Conservation (phyloP, 1,140 invertebrate species). For the Panagrolaimus sp. region DNA sequence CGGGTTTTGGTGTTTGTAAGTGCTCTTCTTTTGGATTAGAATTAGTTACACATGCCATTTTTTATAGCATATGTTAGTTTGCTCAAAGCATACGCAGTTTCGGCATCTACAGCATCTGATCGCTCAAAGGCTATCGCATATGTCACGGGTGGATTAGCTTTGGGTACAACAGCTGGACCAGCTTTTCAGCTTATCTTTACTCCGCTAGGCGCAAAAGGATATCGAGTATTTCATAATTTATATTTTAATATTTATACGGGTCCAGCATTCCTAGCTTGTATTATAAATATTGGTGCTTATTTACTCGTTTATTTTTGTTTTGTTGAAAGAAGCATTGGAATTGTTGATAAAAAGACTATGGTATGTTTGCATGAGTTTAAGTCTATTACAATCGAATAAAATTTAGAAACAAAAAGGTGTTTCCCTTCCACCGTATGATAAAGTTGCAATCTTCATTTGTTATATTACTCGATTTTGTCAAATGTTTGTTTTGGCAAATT, state of each 20-base stretch:
- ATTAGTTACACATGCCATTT: constrained; percentile 14
- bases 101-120: constrained; percentile 28
- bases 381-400: too few species aligned
- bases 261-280: constrained; percentile 47
- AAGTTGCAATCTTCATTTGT: constrained; percentile 35
- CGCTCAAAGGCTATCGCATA: constrained; percentile 36
- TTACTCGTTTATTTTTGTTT: constrained; percentile 30
- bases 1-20: constrained; percentile 32
- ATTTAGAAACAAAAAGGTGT: not conserved
- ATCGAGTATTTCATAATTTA: constrained; percentile 20
- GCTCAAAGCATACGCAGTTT: constrained; percentile 26
- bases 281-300: constrained; percentile 41
- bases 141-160: constrained; percentile 30
- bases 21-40: constrained; percentile 16
- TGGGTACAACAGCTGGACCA: constrained; percentile 28
- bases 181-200: constrained; percentile 24
- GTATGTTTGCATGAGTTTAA: too few species aligned
- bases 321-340: constrained; percentile 33
- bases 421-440: constrained; percentile 32
- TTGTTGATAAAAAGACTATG: constrained; percentile 7
- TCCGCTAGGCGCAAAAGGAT: constrained; percentile 24
- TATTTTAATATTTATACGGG: constrained; percentile 60
- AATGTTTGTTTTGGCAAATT: constrained; percentile 30
- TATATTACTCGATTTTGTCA: constrained; percentile 39
- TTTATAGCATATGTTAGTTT: constrained; percentile 25